Percentiles rank a stretch among this genome's conserved stretches.
These are phyloP conservation scores for Tragelaphus scriptus DNA, from an alignment of 2,113 vertebrate species.

Conservation along the genomic window DNA sequence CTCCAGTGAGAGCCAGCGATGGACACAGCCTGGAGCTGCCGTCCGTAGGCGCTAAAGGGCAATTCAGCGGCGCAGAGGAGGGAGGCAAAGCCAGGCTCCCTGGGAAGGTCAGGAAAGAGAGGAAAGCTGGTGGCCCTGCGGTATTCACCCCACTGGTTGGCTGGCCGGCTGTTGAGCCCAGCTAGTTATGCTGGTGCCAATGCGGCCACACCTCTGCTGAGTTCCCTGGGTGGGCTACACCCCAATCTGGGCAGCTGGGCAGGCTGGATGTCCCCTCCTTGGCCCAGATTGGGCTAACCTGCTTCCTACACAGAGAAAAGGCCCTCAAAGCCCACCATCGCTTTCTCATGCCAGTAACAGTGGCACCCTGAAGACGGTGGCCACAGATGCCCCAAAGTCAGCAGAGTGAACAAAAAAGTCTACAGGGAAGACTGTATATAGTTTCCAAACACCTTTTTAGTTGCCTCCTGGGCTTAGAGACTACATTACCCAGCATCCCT, in stretches of 20 bases:
- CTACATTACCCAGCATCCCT: background rate
- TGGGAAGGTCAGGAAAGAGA: background rate
- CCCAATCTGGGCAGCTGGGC: background rate
- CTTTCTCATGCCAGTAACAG: background rate
- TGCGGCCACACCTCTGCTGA: slow-evolving; percentile 10
- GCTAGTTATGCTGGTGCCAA: background rate
- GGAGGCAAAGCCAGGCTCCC: background rate
- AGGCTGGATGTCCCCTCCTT: background rate
- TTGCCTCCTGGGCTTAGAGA: background rate
- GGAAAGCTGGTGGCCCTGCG: background rate
- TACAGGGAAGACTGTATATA: background rate
- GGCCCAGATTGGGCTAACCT: background rate
- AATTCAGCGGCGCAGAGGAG: background rate
- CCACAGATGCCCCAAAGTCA: background rate
- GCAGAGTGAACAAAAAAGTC: background rate
- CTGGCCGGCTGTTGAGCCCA: background rate
- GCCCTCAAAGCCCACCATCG: background rate
- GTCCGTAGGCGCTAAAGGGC: background rate
- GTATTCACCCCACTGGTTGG: background rate
- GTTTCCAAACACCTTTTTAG: background rate
- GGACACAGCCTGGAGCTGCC: slow-evolving; percentile 11
- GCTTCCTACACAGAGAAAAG: background rate
- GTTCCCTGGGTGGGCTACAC: background rate
- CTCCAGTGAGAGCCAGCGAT: slow-evolving; percentile 41
- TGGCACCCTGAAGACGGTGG: background rate